Base-by-base conservation (phyloP, 2,888 invertebrate species). In the Terebella lapidaria region DNA sequence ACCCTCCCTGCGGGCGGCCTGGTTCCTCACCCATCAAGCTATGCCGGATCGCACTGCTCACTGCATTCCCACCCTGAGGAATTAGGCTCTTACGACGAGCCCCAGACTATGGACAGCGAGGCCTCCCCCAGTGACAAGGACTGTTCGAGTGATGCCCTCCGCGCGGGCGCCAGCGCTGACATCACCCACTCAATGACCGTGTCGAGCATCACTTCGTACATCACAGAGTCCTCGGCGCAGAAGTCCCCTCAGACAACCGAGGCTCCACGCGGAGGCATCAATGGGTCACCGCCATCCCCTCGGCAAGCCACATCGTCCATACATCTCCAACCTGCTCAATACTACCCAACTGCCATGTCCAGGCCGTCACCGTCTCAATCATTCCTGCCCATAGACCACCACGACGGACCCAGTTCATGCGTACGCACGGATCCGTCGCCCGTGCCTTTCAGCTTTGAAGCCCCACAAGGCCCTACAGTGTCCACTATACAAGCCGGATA, bases 201-300 rank as follows among this genome's bases (percentile, higher is more conserved):
- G 29, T 72, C 73, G 27, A 74, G 73, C 60, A 71, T 72, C 47
- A 73, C 72, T 29, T 73, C 75, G 18, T 73, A 72, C 61, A 61
- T 64, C 20, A 71, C 70, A 18, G 74, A 72, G 60, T 54, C 68
- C 62, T 56, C 64, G 56, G 54, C 66, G 59, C 61, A 54, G 42
- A 57, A 56, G 51, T 49, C 60, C 45, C 30, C 58, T 26, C 5
- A 60, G 47, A 52, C 54, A 1, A 49, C 42, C 15, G 24, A 63
- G 51, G 58, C 63, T 29, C 57, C 56, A 27, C 30, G 61, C 27
- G 53, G 57, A 29, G 22, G 27, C 54, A 29, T 56, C 58, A 54
- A 49, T 1, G 27, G 22, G 22, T 53, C 58, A 4, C 49, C 57
- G 27, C 64, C 59, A 27, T 58, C 64, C 10, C 42, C 42, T 22